phyloP scores from a whole-genome alignment of 2,888 invertebrate species.

The Pyrgus malvae region DNA sequence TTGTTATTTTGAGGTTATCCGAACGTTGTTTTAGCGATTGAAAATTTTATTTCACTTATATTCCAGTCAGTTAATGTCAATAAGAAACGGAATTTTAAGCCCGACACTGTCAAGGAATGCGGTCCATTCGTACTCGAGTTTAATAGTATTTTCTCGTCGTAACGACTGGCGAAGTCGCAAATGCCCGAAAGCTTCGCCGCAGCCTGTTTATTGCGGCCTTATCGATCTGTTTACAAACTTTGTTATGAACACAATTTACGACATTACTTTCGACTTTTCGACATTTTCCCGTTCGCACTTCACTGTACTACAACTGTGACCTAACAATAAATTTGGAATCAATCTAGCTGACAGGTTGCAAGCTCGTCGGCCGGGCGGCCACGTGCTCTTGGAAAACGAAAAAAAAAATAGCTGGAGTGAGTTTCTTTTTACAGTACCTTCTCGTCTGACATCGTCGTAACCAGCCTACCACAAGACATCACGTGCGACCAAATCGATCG shows the following conservation, averaged over 20 bases:
- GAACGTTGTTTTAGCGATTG: slow-evolving; percentile 4
- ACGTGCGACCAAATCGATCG: slow-evolving; percentile 62
- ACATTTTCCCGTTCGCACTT: slow-evolving; percentile 25
- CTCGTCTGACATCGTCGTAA: slow-evolving; percentile 42
- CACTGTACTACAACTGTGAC: slow-evolving; percentile 16
- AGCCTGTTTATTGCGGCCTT: slow-evolving; percentile 46
- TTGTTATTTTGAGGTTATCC: slow-evolving; percentile 7
- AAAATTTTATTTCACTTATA: slow-evolving; percentile 6
- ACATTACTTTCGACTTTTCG: slow-evolving; percentile 36
- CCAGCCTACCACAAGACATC: slow-evolving; percentile 51
- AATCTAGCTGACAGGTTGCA: slow-evolving; percentile 1
- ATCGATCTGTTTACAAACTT: slow-evolving; percentile 76
- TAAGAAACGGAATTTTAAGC: slow-evolving; percentile 7
- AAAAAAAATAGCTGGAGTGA: slow-evolving; percentile 10
- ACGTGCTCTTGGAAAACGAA: slow-evolving; percentile 34
- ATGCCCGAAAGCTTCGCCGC: slow-evolving; percentile 29
- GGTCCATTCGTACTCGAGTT: slow-evolving; percentile 5
- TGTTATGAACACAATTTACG: slow-evolving; percentile 54
- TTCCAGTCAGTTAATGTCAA: slow-evolving; percentile 2
- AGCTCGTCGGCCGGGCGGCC: slow-evolving; percentile 27
- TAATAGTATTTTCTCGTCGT: slow-evolving; percentile 17
- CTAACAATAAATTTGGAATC: background rate
- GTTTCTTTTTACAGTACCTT: slow-evolving; percentile 40
- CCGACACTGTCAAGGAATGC: background rate
- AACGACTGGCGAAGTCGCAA: slow-evolving; percentile 12